Evolutionary conservation across 2,888 invertebrate species (phyloP).

Genomic region (Torymus aiolomorphi): DNA sequence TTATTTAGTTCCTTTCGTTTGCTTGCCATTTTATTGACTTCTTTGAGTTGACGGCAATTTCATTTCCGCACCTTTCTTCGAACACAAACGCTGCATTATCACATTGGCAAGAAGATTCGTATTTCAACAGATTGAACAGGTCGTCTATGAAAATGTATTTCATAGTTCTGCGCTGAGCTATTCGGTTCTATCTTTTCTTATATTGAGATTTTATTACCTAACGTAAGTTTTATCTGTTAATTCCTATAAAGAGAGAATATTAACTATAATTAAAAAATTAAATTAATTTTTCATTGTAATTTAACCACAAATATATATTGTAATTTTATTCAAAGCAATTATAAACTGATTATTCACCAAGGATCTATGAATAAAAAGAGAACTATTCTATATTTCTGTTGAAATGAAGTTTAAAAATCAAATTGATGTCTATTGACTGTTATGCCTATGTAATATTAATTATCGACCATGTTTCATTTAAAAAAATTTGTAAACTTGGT

Average conservation of each 20-base stretch:
- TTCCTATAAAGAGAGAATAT: constrained; percentile 30
- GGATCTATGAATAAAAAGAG: too few species aligned
- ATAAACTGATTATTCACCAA: too few species aligned
- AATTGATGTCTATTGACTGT: too few species aligned
- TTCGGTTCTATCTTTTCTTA: constrained; percentile 31
- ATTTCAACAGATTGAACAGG: constrained; percentile 5
- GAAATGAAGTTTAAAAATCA: too few species aligned
- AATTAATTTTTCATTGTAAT: too few species aligned
- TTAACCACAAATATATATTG: too few species aligned
- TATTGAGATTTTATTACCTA: constrained; percentile 13
- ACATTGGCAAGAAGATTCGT: constrained; percentile 7
- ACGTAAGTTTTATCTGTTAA: constrained; percentile 7
- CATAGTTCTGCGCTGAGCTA: constrained; percentile 17
- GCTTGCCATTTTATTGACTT: not conserved
- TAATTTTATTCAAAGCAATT: too few species aligned
- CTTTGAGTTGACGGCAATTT: not conserved
- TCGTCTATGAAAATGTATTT: constrained; percentile 29
- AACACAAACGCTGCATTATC: too few species aligned
- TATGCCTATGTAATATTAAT: too few species aligned
- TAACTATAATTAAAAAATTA: not conserved
- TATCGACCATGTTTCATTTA: too few species aligned
- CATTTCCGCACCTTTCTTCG: not conserved
- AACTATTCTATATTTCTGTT: too few species aligned
- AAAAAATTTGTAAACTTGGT: too few species aligned
- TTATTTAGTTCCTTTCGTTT: constrained; percentile 15